Base-by-base conservation (phyloP, 1,140 invertebrate species). In the Acromyrmex echinatior region DNA sequence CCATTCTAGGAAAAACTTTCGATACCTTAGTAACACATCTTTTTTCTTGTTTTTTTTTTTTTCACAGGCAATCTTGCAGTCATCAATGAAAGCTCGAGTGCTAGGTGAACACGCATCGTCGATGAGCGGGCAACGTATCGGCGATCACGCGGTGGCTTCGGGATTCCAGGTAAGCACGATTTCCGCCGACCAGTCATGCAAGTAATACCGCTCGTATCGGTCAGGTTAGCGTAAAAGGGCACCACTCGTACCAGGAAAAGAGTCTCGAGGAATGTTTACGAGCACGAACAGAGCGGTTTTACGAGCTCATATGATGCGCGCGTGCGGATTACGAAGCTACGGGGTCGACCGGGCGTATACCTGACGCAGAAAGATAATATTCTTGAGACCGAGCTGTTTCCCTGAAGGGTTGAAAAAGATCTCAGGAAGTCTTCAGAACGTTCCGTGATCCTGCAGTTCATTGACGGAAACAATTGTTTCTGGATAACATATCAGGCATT, bases 251-350 rank as follows among this genome's bases (percentile, higher is more conserved):
- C 49, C 18, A 28, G 25, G 58, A 62, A 78, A 88, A 60, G 51
- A 25, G 74, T 31, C 58, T 87, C 60, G 31, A 14, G 31, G 58
- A 66, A 91, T 88, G 88, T 93, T 93, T 92, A 92, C 74, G 88
- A 92, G 65, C 84, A 66, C 66, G 60, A 88, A 89, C 73, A 70
- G 79, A 35, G 14, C 60, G 58, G 84, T 77, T 92, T 92, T 92
- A 93, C 89, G 90, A 92, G 65, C 86, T 16, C 63, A 68, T 80
- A 62, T 21, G 73, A 87, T 62, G 71, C 65, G 82, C 87, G 80
- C 60, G 71, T 60, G 71, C 35, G 66, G 76, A 78, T 74, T 53
- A 60, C 66, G 56, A 49, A 60, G 49, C 35, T 21, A 73, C 58
- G 60, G 31, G 31, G 68, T 71, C 49, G 66, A 62, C 25, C 68